These are phyloP conservation scores for Calliopsis andreniformis DNA, from an alignment of 1,140 invertebrate genomes.

Conservation along the genomic window DNA sequence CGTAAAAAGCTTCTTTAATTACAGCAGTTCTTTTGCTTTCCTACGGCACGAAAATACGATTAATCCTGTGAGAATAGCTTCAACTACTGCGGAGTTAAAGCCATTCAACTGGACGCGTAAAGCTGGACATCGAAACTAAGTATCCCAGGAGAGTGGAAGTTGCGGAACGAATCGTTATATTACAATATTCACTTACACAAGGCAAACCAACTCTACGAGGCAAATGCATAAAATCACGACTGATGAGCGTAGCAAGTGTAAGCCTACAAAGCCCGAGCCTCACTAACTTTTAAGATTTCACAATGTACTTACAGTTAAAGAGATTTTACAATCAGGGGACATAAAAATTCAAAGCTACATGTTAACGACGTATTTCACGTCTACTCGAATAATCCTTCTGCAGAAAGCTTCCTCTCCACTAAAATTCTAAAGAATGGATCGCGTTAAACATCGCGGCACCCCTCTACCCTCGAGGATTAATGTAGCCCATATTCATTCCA, in stretches of 20 bases:
- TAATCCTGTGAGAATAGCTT: conserved; percentile 38
- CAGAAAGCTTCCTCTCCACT: not conserved
- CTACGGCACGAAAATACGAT: conserved; percentile 20
- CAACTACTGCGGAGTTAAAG: conserved; percentile 21
- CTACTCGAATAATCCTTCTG: not conserved
- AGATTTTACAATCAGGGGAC: too few relatives aligned
- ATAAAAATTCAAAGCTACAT: too few relatives aligned
- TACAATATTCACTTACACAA: not conserved
- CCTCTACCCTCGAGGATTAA: conserved; percentile 50
- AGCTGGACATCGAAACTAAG: not conserved
- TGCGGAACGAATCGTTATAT: not conserved
- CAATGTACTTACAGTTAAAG: too few relatives aligned
- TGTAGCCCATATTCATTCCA: conserved; percentile 47
- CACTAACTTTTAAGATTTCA: too few relatives aligned
- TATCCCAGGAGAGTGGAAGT: not conserved
- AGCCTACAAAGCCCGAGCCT: too few relatives aligned
- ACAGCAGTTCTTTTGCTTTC: conserved; percentile 29
- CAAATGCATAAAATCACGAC: not conserved
- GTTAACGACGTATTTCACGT: too few relatives aligned
- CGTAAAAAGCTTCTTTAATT: conserved; percentile 43
- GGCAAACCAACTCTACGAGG: not conserved
- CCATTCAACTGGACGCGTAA: conserved; percentile 40
- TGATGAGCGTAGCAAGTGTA: too few relatives aligned
- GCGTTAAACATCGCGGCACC: conserved; percentile 1
- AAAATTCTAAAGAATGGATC: not conserved